These are phyloP conservation scores for Drosophila lacicola DNA, from an alignment of 2,888 invertebrate species.

Conservation along the genomic window DNA sequence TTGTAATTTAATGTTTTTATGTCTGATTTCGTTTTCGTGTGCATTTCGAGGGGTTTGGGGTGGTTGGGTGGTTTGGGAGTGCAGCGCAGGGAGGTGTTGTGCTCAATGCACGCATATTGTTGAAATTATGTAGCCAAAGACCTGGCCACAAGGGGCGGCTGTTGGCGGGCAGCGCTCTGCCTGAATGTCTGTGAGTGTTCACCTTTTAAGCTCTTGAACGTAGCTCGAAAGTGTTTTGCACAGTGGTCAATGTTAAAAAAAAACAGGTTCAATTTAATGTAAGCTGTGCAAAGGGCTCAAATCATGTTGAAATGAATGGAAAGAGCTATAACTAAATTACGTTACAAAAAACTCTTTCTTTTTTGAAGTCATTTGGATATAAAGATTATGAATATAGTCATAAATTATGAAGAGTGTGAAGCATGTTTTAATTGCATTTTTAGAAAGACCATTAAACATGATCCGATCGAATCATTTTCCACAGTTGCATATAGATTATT, in stretches of 20 bases:
- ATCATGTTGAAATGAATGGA: no score
- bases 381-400: no score
- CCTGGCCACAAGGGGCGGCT: conserved; percentile 15
- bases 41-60: conserved; percentile 23
- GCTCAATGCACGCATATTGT: conserved; percentile 81
- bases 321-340: no score
- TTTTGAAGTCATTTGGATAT: no score
- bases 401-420: no score
- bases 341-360: no score
- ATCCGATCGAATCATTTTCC: no score
- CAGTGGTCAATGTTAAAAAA: conserved; percentile 32
- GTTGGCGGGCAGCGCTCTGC: conserved; percentile 5
- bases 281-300: no score
- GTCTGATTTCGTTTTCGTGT: conserved; percentile 79
- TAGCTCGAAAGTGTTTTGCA: conserved; percentile 31
- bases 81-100: conserved; percentile 34
- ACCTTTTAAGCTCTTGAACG: conserved; percentile 62
- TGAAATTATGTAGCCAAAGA: conserved; percentile 80
- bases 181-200: conserved; percentile 51
- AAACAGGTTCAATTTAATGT: background rate
- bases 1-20: conserved; percentile 83
- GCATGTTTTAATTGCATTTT: no score
- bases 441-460: no score
- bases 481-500: no score
- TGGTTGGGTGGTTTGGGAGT: conserved; percentile 22